These are phyloP conservation scores for Danionella dracula DNA, from an alignment of 2,797 vertebrate genomes.

Conservation along the genomic window DNA sequence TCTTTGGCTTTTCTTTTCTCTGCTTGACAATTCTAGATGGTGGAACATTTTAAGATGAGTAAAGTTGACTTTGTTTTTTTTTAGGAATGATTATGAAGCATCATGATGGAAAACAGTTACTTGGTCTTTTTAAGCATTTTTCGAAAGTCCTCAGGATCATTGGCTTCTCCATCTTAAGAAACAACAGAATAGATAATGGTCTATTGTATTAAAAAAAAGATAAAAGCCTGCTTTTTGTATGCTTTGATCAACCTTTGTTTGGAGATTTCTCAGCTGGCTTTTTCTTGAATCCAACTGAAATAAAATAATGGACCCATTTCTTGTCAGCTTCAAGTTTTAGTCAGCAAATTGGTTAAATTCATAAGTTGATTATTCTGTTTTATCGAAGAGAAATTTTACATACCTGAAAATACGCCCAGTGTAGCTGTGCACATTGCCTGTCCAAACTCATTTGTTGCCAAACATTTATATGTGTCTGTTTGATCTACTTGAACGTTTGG, in stretches of 20 bases:
- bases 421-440: conserved; percentile 67
- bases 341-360: neutral
- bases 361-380: neutral
- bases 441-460: conserved; percentile 76
- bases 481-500: conserved; percentile 60
- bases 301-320: neutral
- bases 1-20: conserved; percentile 59
- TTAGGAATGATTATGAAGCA: neutral
- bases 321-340: too few relatives aligned
- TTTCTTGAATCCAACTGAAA: conserved; percentile 73
- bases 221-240: neutral
- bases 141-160: conserved; percentile 67
- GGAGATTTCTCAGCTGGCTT: conserved; percentile 49
- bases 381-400: conserved; percentile 1
- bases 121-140: conserved; percentile 78
- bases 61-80: neutral
- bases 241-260: neutral
- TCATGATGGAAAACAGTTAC: conserved; percentile 13
- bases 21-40: conserved; percentile 54
- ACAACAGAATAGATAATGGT: neutral
- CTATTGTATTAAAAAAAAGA: too few relatives aligned
- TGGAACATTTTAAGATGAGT: neutral
- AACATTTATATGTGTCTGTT: conserved; percentile 77
- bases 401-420: conserved; percentile 79
- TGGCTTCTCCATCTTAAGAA: conserved; percentile 41